phyloP scores from a whole-genome alignment of 2,888 invertebrate genomes.

The Noctua janthina region DNA sequence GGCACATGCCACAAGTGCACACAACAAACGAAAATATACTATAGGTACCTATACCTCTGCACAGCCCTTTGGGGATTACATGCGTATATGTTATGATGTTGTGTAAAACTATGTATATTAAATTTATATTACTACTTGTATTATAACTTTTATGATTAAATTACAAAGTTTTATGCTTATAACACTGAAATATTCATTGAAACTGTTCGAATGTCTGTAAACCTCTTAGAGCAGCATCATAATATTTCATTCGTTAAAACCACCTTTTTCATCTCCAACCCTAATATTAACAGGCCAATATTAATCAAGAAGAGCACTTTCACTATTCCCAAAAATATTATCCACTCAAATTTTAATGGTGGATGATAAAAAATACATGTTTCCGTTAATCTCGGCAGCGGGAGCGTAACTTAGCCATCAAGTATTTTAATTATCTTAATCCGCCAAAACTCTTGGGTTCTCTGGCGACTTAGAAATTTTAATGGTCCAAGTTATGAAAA shows the following conservation, averaged over 20 bases:
- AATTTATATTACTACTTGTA: neutral
- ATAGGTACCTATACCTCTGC: neutral
- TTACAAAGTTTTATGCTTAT: neutral
- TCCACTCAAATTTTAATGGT: conserved; percentile 53
- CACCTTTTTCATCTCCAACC: conserved; percentile 2
- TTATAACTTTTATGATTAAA: neutral
- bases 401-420: conserved; percentile 75
- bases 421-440: conserved; percentile 85
- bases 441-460: conserved; percentile 74
- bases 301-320: conserved; percentile 13
- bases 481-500: conserved; percentile 68
- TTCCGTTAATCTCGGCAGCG: conserved; percentile 72
- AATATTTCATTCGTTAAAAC: neutral
- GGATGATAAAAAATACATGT: conserved; percentile 63
- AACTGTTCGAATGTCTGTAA: neutral
- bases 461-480: conserved; percentile 74
- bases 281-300: neutral
- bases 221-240: neutral
- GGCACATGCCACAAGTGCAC: too few relatives aligned
- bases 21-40: neutral
- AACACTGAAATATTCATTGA: neutral
- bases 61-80: neutral
- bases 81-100: neutral
- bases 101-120: neutral
- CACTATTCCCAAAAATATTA: conserved; percentile 53